Base-by-base conservation (phyloP, 1,140 invertebrate species). In the Papilio dardanus region DNA sequence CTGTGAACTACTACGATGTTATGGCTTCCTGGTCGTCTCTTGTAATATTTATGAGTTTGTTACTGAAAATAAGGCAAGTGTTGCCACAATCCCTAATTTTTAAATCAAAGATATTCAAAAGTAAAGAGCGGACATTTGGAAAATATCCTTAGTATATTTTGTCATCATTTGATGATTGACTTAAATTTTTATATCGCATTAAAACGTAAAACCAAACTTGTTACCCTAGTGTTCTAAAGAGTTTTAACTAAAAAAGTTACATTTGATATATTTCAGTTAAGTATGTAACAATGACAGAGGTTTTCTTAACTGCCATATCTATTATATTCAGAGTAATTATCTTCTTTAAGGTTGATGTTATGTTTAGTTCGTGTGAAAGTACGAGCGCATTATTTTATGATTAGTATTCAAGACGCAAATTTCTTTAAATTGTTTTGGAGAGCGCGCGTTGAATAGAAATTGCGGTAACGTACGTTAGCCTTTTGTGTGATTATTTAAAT, bases 351-450 rank as follows among this genome's bases (percentile, higher is more conserved):
- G 35, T 69, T 69, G 33, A 69, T 35, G 33, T 30, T 19, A 4
- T 19, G 66, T 40, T 40, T 35, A 40, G 67, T n/a, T 40, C 67
- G 35, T 69, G 67, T 69, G 67, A 69, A 69, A 69, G 67, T 40
- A 28, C 6, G n/a, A 37, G 19, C 67, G 19, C 67, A 69, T 69
- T 69, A 69, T 69, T 40, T 69, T 69, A 35, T 40, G 67, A 69
- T 69, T 69, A 69, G 67, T 69, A 69, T 69, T 69, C 67, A 69
- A 69, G 35, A 69, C n/a, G 67, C 21, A 35, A 35, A 69, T 69
- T 69, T 69, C 67, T 69, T 69, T 69, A 69, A 69, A 69, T 69
- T 69, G 67, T 69, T 69, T 69, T 69, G 33, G 67, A 69, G 67
- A 37, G 67, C 67, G 67, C 66, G 35, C 19, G n/a, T 42, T 4